Evolutionary conservation across 2,113 vertebrate genomes (phyloP).

Genomic region (Trochalopteron elliotii): DNA sequence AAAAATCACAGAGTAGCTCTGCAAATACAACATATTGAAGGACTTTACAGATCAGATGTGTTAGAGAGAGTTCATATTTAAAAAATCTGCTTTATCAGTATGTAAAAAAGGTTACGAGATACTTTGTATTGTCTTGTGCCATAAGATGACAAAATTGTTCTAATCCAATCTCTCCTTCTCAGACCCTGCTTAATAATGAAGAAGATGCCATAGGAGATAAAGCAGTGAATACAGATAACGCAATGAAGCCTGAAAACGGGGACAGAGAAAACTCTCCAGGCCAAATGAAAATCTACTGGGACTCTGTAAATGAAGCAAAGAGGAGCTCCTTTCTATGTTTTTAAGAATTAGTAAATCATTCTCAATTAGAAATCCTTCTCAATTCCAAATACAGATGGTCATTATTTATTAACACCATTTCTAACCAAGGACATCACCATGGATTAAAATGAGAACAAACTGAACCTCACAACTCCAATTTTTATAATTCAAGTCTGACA

Average conservation of each 20-base stretch:
- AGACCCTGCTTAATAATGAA: slow-evolving; percentile 15
- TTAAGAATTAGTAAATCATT: not conserved
- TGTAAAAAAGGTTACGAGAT: not conserved
- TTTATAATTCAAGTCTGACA: not conserved
- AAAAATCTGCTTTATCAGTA: not conserved
- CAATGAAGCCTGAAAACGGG: not conserved
- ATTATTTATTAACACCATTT: not conserved
- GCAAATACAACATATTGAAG: not conserved
- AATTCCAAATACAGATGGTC: not conserved
- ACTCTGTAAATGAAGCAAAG: slow-evolving; percentile 13
- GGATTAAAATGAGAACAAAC: not conserved
- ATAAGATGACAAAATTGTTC: not conserved
- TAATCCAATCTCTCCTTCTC: not conserved
- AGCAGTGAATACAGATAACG: slow-evolving; percentile 18
- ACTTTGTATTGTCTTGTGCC: not conserved
- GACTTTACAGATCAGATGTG: not conserved
- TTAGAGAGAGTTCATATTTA: not conserved
- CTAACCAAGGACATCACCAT: not conserved
- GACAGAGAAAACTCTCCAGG: slow-evolving; percentile 40
- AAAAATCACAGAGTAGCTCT: not conserved
- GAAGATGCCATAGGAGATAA: slow-evolving; percentile 20
- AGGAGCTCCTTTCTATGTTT: not conserved
- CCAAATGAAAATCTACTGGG: slow-evolving; percentile 17
- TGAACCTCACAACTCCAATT: not conserved
- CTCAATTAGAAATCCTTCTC: not conserved